phyloP scores from a whole-genome alignment of 2,113 vertebrate species.

The Anas platyrhynchos region DNA sequence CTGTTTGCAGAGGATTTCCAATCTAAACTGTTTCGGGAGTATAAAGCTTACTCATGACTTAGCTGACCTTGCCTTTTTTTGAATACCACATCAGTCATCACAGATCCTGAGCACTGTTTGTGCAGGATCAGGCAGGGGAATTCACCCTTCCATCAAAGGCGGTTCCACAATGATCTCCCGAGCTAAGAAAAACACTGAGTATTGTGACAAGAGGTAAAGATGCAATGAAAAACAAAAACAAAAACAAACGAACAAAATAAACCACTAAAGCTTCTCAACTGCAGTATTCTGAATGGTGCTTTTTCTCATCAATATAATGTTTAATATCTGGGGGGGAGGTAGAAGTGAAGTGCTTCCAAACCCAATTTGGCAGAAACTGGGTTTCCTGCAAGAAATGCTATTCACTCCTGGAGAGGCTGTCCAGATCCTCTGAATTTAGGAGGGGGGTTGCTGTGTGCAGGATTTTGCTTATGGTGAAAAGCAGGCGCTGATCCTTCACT shows the following conservation, averaged over 20 bases:
- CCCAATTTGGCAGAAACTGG: not conserved
- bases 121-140: not conserved
- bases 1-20: not conserved
- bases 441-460: not conserved
- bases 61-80: not conserved
- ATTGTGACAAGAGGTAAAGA: not conserved
- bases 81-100: not conserved
- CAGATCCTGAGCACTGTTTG: not conserved
- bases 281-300: not conserved
- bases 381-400: not conserved
- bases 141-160: not conserved
- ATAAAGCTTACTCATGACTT: not conserved
- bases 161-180: not conserved
- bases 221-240: not conserved
- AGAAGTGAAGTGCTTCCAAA: not conserved
- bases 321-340: not conserved
- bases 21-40: not conserved
- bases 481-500: not conserved
- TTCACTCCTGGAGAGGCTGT: not conserved
- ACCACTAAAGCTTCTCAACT: not conserved
- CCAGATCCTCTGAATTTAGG: not conserved
- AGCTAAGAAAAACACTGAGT: not conserved
- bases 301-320: not conserved
- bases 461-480: not conserved
- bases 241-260: too few relatives aligned